Base-by-base conservation (phyloP, 2,797 vertebrate species). In the Pipistrellus pipistrellus region DNA sequence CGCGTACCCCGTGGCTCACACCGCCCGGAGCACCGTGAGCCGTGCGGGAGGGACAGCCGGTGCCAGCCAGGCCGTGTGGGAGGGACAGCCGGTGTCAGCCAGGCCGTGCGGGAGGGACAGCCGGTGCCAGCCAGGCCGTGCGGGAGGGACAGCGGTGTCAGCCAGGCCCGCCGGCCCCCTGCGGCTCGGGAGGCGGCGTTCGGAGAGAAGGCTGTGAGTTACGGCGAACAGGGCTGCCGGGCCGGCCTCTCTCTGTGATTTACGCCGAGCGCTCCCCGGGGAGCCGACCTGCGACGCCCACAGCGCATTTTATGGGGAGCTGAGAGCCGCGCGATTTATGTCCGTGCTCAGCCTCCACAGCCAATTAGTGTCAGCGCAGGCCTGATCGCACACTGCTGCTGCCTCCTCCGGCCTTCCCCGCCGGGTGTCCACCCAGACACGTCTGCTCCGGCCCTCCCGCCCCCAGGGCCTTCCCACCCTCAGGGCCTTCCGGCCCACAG, bases 291-390 rank as follows among this genome's bases (percentile, higher is more conserved):
- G 59, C 2, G 0, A 12, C 4, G 1, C 46, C 78, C 86, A 91
- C 57, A 32, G 32, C 59, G 92, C 0, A 0, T 83, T 93, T 94
- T 91, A 81, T 8, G 46, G 90, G 85, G 82, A 96, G 90, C 55
- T 93, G 93, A 95, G 91, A 92, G 90, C 94, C 96, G 83, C 12
- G 69, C 85, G 92, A 95, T 93, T 96, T 97, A 97, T 8, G 76
- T 96, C 94, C 92, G 96, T 93, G 71, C 89, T 96, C 85, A 68
- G 46, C 88, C 96, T 98, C 96, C 95, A 92, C 93, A 76, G 21
- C 96, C 96, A 10, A 1, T 95, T 20, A 95, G 92, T 53, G 38
- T 96, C 85, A 83, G 80, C 93, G 88, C 86, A 78, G 87, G 84
- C 87, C 71, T 95, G 96, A 25, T 15, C 46, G 48, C 38, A 3